Base-by-base conservation (phyloP, 2,113 vertebrate species). In the Phycodurus eques region DNA sequence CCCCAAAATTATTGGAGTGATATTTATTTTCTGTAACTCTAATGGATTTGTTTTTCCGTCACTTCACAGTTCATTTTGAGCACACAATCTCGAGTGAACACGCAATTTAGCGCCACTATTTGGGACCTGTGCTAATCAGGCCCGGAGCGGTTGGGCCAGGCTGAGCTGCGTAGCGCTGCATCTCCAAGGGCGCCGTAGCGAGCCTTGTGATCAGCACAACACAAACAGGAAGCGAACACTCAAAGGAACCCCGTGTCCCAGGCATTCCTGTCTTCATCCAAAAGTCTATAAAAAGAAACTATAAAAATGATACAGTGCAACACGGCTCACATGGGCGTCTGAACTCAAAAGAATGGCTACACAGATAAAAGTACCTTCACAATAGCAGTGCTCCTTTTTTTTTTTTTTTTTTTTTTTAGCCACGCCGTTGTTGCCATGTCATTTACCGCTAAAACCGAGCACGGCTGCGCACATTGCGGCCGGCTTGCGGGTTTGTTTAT, bases 261-360 rank as follows among this genome's bases (percentile, higher is more conserved):
- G 15, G 43, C 70, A 77, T 81, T 76, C 63, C 72, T 67, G 33
- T 76, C 73, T 46, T 76, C 54, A 72, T 82, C 75, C 67, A 17
- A 62, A 47, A 2, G 49, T 44, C 80, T 83, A 85, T 82, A 86
- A 90, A 90, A 85, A 80, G 74, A 12, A 64, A 59, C 72, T 71
- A 56, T 69, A 84, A 78, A 82, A 80, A 80, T 68, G 81, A 82
- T 66, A 27, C 75, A 65, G 68, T 69, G 65, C 71, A 86, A 71
- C 66, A 73, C 68, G 33, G 51, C 68, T 64, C 63, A 43, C 42
- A 78, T 71, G 70, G 72, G 78, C 74, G 49, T 72, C 70, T 56
- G 53, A 78, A 75, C 54, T 68, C 20, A 65, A 61, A 77, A 53
- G 64, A 71, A 65, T 72, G 65, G 67, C 60, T 17, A 43, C n/a